These are phyloP conservation scores for Jordanella pulchra DNA, from an alignment of 2,797 vertebrate species.

Conservation along the genomic window DNA sequence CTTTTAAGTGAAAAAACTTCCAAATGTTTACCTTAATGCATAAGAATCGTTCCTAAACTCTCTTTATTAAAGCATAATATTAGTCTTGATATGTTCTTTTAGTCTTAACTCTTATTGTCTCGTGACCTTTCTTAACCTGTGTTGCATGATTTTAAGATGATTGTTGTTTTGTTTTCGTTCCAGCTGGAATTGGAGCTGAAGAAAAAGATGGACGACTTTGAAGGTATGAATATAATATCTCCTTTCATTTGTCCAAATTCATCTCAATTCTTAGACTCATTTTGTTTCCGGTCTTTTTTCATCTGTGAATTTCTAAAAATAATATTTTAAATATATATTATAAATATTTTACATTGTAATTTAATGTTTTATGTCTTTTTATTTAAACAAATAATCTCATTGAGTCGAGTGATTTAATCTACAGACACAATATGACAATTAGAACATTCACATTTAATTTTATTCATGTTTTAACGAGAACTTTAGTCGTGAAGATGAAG, in stretches of 20 bases:
- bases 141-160: too few species aligned
- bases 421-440: too few species aligned
- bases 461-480: too few species aligned
- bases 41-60: background rate
- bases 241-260: background rate
- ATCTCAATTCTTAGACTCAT: background rate
- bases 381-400: too few species aligned
- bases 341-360: background rate
- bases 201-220: constrained; percentile 88
- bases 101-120: constrained; percentile 17
- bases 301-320: background rate
- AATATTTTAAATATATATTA: background rate
- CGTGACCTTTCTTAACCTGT: constrained; percentile 6
- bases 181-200: constrained; percentile 90
- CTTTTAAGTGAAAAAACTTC: background rate
- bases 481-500: too few species aligned
- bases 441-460: too few species aligned
- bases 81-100: constrained; percentile 7
- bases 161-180: constrained; percentile 40
- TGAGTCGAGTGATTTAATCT: too few species aligned
- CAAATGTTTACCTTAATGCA: background rate
- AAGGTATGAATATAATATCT: constrained; percentile 80
- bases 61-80: background rate
- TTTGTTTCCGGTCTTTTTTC: background rate
- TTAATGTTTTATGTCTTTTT: too few species aligned